Evolutionary conservation across 2,113 vertebrate genomes (phyloP).

Genomic region (Balaeniceps rex): DNA sequence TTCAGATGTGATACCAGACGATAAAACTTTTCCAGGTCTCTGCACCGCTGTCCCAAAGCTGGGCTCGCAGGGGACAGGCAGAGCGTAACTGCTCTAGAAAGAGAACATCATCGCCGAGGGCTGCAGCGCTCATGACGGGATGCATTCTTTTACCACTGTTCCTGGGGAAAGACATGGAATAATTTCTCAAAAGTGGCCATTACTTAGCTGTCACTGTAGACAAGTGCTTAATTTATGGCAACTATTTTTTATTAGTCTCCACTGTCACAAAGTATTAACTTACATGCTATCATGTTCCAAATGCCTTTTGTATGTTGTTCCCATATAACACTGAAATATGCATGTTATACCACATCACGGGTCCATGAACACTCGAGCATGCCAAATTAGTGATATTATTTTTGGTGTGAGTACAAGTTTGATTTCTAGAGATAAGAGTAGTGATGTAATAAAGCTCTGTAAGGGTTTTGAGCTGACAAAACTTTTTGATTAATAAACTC

Average conservation of each 20-base stretch:
- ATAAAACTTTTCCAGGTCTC: background rate
- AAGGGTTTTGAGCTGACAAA: background rate
- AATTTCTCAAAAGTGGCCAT: constrained; percentile 17
- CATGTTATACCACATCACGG: background rate
- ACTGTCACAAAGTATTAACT: constrained; percentile 31
- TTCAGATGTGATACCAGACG: background rate
- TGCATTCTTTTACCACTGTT: background rate
- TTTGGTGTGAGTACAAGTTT: background rate
- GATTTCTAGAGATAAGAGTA: background rate
- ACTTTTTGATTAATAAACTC: background rate
- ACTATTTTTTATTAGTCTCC: constrained; percentile 33
- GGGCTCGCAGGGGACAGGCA: background rate
- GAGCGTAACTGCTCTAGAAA: background rate
- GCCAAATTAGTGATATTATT: background rate
- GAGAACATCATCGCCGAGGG: background rate
- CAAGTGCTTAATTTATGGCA: constrained; percentile 34
- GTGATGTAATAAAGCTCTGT: background rate
- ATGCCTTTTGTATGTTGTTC: background rate
- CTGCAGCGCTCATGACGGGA: background rate
- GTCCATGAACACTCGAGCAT: background rate
- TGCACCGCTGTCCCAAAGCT: background rate
- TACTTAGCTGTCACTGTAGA: background rate
- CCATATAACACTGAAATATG: background rate
- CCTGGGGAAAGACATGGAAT: background rate
- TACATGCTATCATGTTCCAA: background rate